These are phyloP conservation scores for Nomada goodeniana DNA, from an alignment of 2,888 invertebrate genomes.

Conservation along the genomic window DNA sequence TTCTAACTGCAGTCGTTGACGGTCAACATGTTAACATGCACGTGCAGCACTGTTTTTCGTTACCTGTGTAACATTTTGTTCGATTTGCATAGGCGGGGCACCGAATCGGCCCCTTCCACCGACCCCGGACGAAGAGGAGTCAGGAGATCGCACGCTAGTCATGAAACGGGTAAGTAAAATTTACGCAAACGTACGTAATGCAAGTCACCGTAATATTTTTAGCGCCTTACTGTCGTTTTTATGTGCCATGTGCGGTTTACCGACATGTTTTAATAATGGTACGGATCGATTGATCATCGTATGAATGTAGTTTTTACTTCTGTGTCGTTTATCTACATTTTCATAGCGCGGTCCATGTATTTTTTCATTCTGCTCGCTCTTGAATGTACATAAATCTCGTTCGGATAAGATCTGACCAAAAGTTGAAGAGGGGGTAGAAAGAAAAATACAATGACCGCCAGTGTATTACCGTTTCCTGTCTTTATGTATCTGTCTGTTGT, in stretches of 20 bases:
- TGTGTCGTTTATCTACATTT: constrained; percentile 60
- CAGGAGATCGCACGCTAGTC: constrained; percentile 95
- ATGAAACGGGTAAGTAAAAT: constrained; percentile 93
- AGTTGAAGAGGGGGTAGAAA: constrained; percentile 15
- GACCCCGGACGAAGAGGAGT: constrained; percentile 96
- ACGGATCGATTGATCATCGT: constrained; percentile 55
- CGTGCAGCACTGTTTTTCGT: background rate
- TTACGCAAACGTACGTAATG: constrained; percentile 53
- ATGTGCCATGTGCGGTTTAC: constrained; percentile 53
- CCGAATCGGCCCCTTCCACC: constrained; percentile 97
- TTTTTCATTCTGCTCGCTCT: constrained; percentile 30
- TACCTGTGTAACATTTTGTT: background rate
- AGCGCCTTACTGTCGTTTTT: constrained; percentile 57
- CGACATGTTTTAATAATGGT: constrained; percentile 55
- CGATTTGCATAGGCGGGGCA: constrained; percentile 87
- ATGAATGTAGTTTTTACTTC: constrained; percentile 60
- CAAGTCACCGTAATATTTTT: constrained; percentile 72
- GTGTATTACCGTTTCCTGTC: constrained; percentile 49
- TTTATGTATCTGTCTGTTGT: constrained; percentile 49
- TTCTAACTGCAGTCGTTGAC: too few relatives aligned
- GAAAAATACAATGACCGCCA: constrained; percentile 53
- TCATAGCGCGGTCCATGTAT: constrained; percentile 65
- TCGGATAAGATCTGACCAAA: background rate
- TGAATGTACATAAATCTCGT: background rate
- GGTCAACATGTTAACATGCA: too few relatives aligned